Evolutionary conservation across 2,797 vertebrate genomes (phyloP), one percentile per base, ranked within the genome.

Genomic region (Leptodactylus fallax): DNA sequence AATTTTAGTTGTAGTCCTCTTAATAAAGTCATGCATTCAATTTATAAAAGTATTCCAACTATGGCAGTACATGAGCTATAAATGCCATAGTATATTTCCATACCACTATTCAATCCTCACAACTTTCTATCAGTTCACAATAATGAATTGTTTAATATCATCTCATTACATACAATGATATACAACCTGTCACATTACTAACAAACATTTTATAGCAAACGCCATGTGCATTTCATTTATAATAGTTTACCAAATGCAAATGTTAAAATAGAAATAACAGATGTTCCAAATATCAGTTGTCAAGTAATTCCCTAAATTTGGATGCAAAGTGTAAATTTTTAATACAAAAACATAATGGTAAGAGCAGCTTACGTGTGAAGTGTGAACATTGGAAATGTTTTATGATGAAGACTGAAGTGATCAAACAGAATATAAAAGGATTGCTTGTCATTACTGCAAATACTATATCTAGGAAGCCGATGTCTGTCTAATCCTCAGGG

Each of bases 231-330:
- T 27, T 47, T 80, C n/a, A 80, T 61, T 49, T 61, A 21, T 23
- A 53, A 53, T n/a, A 53, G 49, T 53, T 53, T 53, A 23, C 11
- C 74, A 49, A 65, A 81, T 65, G 60, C n/a, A 23, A 49, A 49
- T 63, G 36, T 81, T 81, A 63, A 63, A 65, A 61, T 63, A 16
- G 19, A 63, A 86, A 79, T 8, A 49, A 77, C 58, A 65, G 74
- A 65, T 53, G 36, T 86, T 69, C 19, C 21, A 76, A 13, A n/a
- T 23, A 76, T 23, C 74, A 53, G 47, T 53, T 77, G 74, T 23
- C 74, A 77, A 53, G 49, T 23, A n/a, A 7, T 7, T 77, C 10
- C 49, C 25, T 23, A 77, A 77, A 49, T 77, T 53, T 77, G 12
- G 74, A 53, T 51, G 74, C 11, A 51, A 74, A 14, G 47, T 53